phyloP scores from a whole-genome alignment of 2,888 invertebrate genomes.

The Lycophotia porphyrea region DNA sequence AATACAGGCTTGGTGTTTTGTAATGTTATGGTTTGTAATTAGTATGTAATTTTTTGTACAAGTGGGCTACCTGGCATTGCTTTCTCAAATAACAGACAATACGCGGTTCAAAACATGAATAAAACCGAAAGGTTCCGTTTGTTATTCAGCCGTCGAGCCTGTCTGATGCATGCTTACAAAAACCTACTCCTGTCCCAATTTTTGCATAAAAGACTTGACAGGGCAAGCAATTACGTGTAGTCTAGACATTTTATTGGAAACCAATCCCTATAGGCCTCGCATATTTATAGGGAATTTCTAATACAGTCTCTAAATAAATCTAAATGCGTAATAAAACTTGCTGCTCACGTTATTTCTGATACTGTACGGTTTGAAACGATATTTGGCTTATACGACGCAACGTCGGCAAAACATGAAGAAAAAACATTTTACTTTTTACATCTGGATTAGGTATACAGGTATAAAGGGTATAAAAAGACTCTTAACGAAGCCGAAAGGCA shows the following conservation, averaged over 20 bases:
- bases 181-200: neutral
- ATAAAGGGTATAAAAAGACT: too few species aligned
- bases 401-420: neutral
- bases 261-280: constrained; percentile 5
- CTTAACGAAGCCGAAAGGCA: too few species aligned
- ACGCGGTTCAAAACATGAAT: neutral
- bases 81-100: neutral
- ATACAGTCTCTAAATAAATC: constrained; percentile 2
- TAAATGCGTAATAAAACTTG: neutral
- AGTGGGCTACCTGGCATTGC: neutral
- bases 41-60: too few species aligned
- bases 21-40: too few species aligned
- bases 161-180: neutral
- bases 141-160: neutral
- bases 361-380: neutral
- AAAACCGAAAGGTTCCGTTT: neutral
- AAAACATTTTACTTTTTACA: neutral
- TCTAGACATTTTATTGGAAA: constrained; percentile 35
- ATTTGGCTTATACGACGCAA: neutral
- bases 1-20: too few species aligned
- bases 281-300: constrained; percentile 7
- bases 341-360: neutral
- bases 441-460: neutral
- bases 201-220: neutral
- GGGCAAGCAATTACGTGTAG: constrained; percentile 1